Base-by-base conservation (phyloP, 2,113 vertebrate genomes). In the Lutjanus erythropterus region DNA sequence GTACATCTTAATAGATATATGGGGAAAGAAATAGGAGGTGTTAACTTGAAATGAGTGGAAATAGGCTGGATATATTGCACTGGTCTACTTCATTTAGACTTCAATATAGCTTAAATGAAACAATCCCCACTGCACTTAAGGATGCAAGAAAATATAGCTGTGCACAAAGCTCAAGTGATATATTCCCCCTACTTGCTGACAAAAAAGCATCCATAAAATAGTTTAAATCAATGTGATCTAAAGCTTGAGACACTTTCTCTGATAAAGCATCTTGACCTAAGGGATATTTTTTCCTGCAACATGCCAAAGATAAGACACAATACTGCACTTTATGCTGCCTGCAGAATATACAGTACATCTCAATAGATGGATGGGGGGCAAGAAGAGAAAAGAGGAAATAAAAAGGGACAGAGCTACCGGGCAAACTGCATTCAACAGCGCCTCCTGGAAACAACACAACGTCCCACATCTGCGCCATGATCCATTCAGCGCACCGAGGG, bases 381-480 rank as follows among this genome's bases (percentile, higher is more conserved):
- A n/a, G n/a, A 4, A 29, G 27, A 46, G 78, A 65, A 46, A 52
- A 27, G 37, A 9, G 0, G 12, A 0, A 1, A n/a, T n/a, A n/a
- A 11, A 25, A 18, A 4, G n/a, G 65, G 25, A 68, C 31, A 80
- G 60, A 23, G 78, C 86, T 70, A 78, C 47, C 14, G 77, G 76
- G 85, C 86, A 70, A 78, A 82, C 9, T 59, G 73, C 44, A 81
- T 84, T 87, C 71, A 89, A 86, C 80, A 86, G 85, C 87, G 66
- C 74, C 87, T 88, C 81, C 87, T 86, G 75, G 58, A 87, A 78
- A 71, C 84, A 75, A 66, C 71, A 72, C 81, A 78, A 9, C 70
- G 84, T 87, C 86, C 83, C 86, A 82, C 58, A 87, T 88, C 88
- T 85, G 80, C 82, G 71, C 88, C 88, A 87, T 64, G 81, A 81